phyloP scores from a whole-genome alignment of 2,888 invertebrate species.

The Pseudanteris insignis region DNA sequence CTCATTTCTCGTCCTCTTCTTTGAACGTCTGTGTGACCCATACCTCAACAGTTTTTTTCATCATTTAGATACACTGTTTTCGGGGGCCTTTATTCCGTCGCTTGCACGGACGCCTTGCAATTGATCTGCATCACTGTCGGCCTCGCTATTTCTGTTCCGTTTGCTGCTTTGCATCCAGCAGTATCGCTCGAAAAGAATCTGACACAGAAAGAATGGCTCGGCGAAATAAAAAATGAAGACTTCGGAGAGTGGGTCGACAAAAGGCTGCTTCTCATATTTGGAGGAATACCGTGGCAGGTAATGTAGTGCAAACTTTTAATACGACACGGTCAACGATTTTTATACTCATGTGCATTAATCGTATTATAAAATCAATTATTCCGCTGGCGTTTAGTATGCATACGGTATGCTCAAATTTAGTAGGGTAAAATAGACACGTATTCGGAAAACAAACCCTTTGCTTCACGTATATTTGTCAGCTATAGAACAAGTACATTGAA shows the following conservation, averaged over 20 bases:
- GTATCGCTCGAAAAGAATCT: slow-evolving; percentile 64
- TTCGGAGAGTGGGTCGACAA: slow-evolving; percentile 70
- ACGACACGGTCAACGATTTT: too few relatives aligned
- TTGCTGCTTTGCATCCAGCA: slow-evolving; percentile 71
- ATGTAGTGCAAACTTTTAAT: not conserved
- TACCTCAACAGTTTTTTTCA: too few relatives aligned
- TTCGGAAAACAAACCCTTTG: too few relatives aligned
- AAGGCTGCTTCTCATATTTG: slow-evolving; percentile 72
- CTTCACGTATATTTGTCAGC: too few relatives aligned
- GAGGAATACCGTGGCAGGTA: slow-evolving; percentile 78
- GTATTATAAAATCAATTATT: too few relatives aligned
- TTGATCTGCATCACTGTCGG: slow-evolving; percentile 75
- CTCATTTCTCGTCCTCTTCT: too few relatives aligned
- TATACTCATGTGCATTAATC: too few relatives aligned
- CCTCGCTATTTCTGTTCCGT: slow-evolving; percentile 74
- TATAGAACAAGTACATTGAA: too few relatives aligned
- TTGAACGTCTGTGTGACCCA: too few relatives aligned
- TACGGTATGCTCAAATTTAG: too few relatives aligned
- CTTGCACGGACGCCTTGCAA: slow-evolving; percentile 78
- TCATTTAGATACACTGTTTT: slow-evolving; percentile 73
- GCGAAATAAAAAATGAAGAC: slow-evolving; percentile 66
- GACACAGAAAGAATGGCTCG: slow-evolving; percentile 69
- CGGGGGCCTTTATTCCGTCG: slow-evolving; percentile 77
- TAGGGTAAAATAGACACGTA: too few relatives aligned
- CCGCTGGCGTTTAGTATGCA: too few relatives aligned